Evolutionary conservation across 2,888 invertebrate genomes (phyloP).

Genomic region (Pseudeuparius sepicola): DNA sequence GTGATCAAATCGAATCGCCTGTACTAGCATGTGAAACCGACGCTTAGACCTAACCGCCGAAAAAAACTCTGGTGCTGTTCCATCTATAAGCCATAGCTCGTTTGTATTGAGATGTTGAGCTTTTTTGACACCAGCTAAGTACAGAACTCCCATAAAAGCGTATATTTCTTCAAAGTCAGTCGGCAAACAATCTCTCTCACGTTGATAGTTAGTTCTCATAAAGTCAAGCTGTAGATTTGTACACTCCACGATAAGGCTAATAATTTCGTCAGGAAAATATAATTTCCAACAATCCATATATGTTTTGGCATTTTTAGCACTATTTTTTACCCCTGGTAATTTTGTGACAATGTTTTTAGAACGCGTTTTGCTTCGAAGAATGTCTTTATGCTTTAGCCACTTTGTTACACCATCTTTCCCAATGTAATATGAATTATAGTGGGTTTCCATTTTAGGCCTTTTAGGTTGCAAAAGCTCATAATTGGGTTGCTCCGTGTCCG

Average conservation of each 20-base stretch:
- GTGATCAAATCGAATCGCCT: constrained; percentile 24
- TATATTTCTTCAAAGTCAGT: constrained; percentile 22
- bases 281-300: constrained; percentile 9
- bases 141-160: constrained; percentile 28
- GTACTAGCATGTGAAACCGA: constrained; percentile 22
- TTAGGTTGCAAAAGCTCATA: too few relatives aligned
- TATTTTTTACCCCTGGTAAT: constrained; percentile 13
- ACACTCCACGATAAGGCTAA: constrained; percentile 20
- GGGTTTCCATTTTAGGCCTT: not conserved
- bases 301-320: constrained; percentile 11
- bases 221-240: constrained; percentile 19
- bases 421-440: not conserved
- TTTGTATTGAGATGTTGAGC: constrained; percentile 20
- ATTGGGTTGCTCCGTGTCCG: not conserved
- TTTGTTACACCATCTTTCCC: constrained; percentile 2
- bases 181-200: constrained; percentile 18
- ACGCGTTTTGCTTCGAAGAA: not conserved
- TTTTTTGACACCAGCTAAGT: constrained; percentile 25
- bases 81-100: constrained; percentile 25
- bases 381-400: constrained; percentile 2
- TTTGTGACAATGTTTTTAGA: constrained; percentile 13
- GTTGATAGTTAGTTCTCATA: constrained; percentile 16
- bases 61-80: constrained; percentile 26
- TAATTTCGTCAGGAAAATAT: constrained; percentile 17
- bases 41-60: constrained; percentile 23